These are phyloP conservation scores for Germaria angustata DNA, from an alignment of 2,888 invertebrate genomes.

Conservation along the genomic window DNA sequence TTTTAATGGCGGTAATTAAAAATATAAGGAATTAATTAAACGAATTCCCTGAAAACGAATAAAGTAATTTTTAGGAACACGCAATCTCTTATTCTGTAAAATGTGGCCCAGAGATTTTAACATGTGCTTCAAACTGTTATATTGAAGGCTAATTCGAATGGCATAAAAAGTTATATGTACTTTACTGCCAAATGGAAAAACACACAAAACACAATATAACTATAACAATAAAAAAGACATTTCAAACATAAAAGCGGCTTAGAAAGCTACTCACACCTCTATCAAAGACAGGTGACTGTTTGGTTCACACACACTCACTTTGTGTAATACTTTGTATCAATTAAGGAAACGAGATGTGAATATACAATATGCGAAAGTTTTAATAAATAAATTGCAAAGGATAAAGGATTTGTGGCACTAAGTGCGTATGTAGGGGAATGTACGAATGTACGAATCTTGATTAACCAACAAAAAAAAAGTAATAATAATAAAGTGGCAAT, in stretches of 20 bases:
- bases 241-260: not conserved
- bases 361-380: slow-evolving; percentile 10
- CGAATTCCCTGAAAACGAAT: slow-evolving; percentile 12
- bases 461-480: no score
- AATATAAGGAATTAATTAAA: slow-evolving; percentile 8
- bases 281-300: not conserved
- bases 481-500: no score
- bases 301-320: not conserved
- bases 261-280: not conserved
- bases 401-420: not conserved
- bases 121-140: not conserved
- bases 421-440: not conserved
- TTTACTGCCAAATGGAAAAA: slow-evolving; percentile 49
- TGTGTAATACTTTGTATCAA: not conserved
- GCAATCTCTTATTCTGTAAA: not conserved
- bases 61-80: not conserved
- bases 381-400: not conserved
- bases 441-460: no score
- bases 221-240: not conserved
- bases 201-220: not conserved
- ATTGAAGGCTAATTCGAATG: not conserved
- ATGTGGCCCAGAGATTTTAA: not conserved
- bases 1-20: no score
- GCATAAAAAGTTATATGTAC: not conserved
- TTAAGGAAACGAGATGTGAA: not conserved